Evolutionary conservation across 2,113 vertebrate species (phyloP), one percentile per base, ranked within the genome.

Genomic region (Microtus richardsoni): DNA sequence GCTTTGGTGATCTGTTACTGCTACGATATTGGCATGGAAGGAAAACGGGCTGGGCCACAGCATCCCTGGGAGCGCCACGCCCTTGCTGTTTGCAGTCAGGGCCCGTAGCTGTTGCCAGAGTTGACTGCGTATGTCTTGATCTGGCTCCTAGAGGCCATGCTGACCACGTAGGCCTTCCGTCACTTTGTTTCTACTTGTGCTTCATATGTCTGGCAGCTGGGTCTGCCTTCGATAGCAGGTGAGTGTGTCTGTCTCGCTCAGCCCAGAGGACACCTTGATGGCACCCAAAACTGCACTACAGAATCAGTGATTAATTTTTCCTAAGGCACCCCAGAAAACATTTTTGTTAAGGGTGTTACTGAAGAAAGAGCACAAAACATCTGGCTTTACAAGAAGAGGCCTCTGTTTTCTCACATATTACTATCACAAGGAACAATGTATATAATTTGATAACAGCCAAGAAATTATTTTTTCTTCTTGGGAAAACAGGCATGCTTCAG

Each of bases 221-320:
- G 41, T 78, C 22, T 24, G 91, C 88, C 75, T 88, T 77, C 60
- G 84, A 85, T 52, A 91, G 80, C 66, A 93, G 66, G 58, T n/a
- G 8, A 6, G 39, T 44, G 58, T 39, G 79, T 94, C 87, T 91
- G 22, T 49, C 49, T 96, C 64, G 73, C 17, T 9, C 1, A 12
- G 83, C 64, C 93, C 52, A 39, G 82, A 30, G 62, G 28, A 91
- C 58, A 93, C 41, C 49, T 94, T 68, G n/a, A 2, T 94, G 87
- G 87, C 70, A 85, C 77, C 62, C 24, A 41, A 44, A 8, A 73
- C 24, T 68, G 30, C 21, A 21, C 62, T 62, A 0, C 12, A 41
- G 58, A 90, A 84, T 75, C 84, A 93, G 74, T 71, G 54, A 91
- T 91, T 82, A 70, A 93, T 80, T 93, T 75, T 91, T 58, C 79